Evolutionary conservation across 2,113 vertebrate genomes (phyloP).

Genomic region (Chloroceryle aenea): DNA sequence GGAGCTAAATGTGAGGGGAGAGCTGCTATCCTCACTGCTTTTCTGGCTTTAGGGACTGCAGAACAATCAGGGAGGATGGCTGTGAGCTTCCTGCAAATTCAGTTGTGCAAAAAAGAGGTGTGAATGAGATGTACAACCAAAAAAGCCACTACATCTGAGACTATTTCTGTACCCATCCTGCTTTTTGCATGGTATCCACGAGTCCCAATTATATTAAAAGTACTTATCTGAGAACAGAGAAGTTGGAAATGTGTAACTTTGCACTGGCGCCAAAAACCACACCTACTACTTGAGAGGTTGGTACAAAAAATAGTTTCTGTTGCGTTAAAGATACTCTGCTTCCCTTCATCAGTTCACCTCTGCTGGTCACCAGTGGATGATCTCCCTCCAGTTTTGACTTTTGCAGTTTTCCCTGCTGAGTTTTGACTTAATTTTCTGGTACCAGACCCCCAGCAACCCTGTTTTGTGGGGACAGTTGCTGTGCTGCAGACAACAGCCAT

Average conservation of each 20-base stretch:
- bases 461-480: neutral
- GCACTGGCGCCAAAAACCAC: neutral
- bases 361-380: rapidly evolving
- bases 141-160: neutral
- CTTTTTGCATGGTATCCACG: neutral
- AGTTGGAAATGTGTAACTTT: neutral
- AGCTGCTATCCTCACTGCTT: neutral
- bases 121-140: neutral
- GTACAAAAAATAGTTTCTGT: neutral
- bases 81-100: neutral
- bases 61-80: neutral
- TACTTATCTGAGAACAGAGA: neutral
- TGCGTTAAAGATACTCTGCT: neutral
- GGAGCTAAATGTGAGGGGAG: neutral
- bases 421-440: neutral
- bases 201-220: neutral
- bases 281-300: neutral
- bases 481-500: neutral
- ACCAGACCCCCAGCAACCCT: neutral
- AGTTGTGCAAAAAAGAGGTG: neutral
- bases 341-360: neutral
- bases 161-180: neutral
- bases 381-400: neutral
- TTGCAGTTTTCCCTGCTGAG: neutral
- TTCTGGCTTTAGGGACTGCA: neutral